phyloP scores from a whole-genome alignment of 2,888 invertebrate genomes.

The Fragum fragum region DNA sequence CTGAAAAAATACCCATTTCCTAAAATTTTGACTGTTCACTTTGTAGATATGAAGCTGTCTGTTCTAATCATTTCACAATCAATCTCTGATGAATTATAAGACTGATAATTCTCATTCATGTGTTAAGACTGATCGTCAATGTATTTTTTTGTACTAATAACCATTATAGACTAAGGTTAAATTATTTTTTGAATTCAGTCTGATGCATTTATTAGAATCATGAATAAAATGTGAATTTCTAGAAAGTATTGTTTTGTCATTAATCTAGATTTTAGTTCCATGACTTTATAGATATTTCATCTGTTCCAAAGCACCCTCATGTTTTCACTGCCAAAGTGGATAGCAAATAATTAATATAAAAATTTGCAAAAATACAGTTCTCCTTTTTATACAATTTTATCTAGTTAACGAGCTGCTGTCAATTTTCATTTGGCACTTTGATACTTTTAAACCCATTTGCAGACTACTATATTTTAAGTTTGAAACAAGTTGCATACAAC shows the following conservation, averaged over 20 bases:
- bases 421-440: neutral
- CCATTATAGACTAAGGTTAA: neutral
- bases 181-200: neutral
- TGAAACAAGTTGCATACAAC: too few relatives aligned
- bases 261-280: neutral
- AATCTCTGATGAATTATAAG: too few relatives aligned
- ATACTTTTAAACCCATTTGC: too few relatives aligned
- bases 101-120: neutral
- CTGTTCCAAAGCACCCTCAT: too few relatives aligned
- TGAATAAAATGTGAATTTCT: neutral
- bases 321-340: neutral
- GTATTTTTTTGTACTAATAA: neutral
- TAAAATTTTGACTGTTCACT: too few relatives aligned
- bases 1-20: too few relatives aligned
- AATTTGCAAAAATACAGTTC: neutral
- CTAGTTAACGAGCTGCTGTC: neutral
- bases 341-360: neutral
- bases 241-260: neutral
- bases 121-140: neutral
- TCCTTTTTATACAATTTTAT: too few relatives aligned
- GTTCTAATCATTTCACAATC: too few relatives aligned
- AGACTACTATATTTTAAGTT: too few relatives aligned
- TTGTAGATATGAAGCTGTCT: too few relatives aligned
- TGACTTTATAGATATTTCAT: too few relatives aligned
- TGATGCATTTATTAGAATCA: neutral